phyloP scores from a whole-genome alignment of 2,888 invertebrate genomes.

The Leptinotarsa haldemani region DNA sequence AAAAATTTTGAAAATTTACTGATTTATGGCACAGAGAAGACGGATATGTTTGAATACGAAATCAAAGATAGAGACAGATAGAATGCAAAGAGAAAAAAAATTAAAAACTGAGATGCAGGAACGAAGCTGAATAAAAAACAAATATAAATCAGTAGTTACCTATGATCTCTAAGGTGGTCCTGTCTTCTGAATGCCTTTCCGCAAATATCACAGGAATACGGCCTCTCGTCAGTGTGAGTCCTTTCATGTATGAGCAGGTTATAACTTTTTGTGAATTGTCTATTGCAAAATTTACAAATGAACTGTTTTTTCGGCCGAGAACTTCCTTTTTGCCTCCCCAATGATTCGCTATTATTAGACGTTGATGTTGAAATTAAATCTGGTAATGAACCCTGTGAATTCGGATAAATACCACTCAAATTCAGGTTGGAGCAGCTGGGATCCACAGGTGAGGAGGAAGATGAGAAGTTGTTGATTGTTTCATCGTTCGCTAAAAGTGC shows the following conservation, averaged over 20 bases:
- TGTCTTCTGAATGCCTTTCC: slow-evolving; percentile 97
- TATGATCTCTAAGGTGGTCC: slow-evolving; percentile 93
- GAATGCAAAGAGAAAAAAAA: not conserved
- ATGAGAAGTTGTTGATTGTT: slow-evolving; percentile 68
- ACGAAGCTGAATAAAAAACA: slow-evolving; percentile 39
- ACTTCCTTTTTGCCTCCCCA: slow-evolving; percentile 60
- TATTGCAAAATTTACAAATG: slow-evolving; percentile 97
- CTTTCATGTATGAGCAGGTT: slow-evolving; percentile 97
- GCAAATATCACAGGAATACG: slow-evolving; percentile 98
- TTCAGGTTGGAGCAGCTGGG: slow-evolving; percentile 78
- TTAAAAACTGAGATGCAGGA: not conserved
- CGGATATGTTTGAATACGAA: not conserved
- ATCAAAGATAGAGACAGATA: not conserved
- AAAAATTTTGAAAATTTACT: too few relatives aligned
- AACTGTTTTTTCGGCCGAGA: slow-evolving; percentile 84
- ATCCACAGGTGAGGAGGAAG: slow-evolving; percentile 72
- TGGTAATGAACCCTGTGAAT: slow-evolving; percentile 68
- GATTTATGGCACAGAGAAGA: too few relatives aligned
- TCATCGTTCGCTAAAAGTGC: slow-evolving; percentile 82
- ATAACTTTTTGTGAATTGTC: slow-evolving; percentile 98
- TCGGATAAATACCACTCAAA: slow-evolving; percentile 76
- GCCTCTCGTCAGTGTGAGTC: slow-evolving; percentile 97
- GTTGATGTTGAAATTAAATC: slow-evolving; percentile 60
- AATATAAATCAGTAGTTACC: slow-evolving; percentile 70
- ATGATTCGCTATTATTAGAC: slow-evolving; percentile 66